A percentile compares a stretch with the other conserved stretches of the same genome.
Evolutionary conservation across 2,113 vertebrate genomes (phyloP).

Genomic region (Sitta europaea): DNA sequence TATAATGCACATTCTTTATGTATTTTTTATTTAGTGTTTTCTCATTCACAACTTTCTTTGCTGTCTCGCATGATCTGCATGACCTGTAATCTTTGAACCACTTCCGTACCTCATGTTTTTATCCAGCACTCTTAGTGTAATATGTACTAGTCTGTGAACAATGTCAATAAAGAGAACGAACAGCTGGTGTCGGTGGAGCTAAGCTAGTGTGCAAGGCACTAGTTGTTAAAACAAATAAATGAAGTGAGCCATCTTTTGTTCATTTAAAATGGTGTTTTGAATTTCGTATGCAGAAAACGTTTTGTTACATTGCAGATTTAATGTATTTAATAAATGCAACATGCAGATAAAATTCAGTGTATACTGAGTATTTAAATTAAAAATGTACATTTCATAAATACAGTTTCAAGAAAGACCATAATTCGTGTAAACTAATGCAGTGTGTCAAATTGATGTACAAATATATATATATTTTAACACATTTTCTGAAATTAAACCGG

Average conservation of each 20-base stretch:
- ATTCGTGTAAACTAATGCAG: slow-evolving; percentile 79
- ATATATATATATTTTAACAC: slow-evolving; percentile 83
- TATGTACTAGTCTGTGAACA: slow-evolving; percentile 93
- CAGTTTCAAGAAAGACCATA: slow-evolving; percentile 78
- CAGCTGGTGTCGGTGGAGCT: slow-evolving; percentile 75
- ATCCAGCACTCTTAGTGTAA: slow-evolving; percentile 90
- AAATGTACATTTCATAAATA: slow-evolving; percentile 85
- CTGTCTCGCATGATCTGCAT: slow-evolving; percentile 93
- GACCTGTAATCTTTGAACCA: slow-evolving; percentile 92
- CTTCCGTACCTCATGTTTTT: slow-evolving; percentile 94
- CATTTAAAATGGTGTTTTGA: slow-evolving; percentile 99
- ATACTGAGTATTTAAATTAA: slow-evolving; percentile 85
- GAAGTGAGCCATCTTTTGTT: slow-evolving; percentile 96
- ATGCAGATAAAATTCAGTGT: slow-evolving; percentile 92
- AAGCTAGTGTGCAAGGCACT: slow-evolving; percentile 81
- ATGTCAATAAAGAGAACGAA: slow-evolving; percentile 80
- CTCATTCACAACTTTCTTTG: slow-evolving; percentile 85
- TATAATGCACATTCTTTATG: slow-evolving; percentile 88
- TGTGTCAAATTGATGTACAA: slow-evolving; percentile 77
- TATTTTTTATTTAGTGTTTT: slow-evolving; percentile 87
- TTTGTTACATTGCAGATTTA: slow-evolving; percentile 99
- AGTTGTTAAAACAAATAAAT: slow-evolving; percentile 77
- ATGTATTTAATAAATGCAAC: slow-evolving; percentile 99
- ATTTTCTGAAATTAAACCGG: slow-evolving; percentile 82
- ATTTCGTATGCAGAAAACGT: slow-evolving; percentile 97